A percentile compares a stretch with the other conserved stretches of the same genome.
These are phyloP conservation scores for Oncorhynchus gorbuscha DNA, from an alignment of 2,113 vertebrate species.

Conservation along the genomic window DNA sequence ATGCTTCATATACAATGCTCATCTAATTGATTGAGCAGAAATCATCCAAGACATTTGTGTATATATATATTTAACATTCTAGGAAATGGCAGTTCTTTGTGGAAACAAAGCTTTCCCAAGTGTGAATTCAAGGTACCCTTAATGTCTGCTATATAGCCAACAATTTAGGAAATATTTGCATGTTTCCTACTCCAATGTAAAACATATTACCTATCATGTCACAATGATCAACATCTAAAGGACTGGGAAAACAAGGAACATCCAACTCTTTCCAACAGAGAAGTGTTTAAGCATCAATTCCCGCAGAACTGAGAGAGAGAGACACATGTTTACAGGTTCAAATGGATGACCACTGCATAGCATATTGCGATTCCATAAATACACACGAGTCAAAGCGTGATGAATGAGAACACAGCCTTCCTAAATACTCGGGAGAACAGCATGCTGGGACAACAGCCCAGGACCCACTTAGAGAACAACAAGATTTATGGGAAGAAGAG, in stretches of 20 bases:
- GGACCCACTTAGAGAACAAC: slow-evolving; percentile 63
- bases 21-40: not conserved
- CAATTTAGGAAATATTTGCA: not conserved
- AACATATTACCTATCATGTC: not conserved
- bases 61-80: not conserved
- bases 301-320: slow-evolving; percentile 16
- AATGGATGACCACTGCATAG: slow-evolving; percentile 44
- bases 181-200: not conserved
- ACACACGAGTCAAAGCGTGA: slow-evolving; percentile 53
- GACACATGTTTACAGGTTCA: slow-evolving; percentile 47
- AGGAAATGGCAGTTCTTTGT: not conserved
- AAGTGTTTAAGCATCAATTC: slow-evolving; percentile 29
- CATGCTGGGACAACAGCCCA: slow-evolving; percentile 58
- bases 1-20: not conserved
- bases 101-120: not conserved
- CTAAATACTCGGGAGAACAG: slow-evolving; percentile 54
- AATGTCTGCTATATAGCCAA: not conserved
- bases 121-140: not conserved
- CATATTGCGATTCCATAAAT: slow-evolving; percentile 60
- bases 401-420: slow-evolving; percentile 54
- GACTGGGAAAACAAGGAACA: not conserved
- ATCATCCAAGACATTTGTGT: not conserved
- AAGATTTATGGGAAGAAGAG: slow-evolving; percentile 55
- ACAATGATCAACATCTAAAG: not conserved
- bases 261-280: not conserved